Percentiles rank a stretch among this genome's conserved stretches.
Evolutionary conservation across 2,888 invertebrate species (phyloP).

Genomic region (Drosophila lacicola): DNA sequence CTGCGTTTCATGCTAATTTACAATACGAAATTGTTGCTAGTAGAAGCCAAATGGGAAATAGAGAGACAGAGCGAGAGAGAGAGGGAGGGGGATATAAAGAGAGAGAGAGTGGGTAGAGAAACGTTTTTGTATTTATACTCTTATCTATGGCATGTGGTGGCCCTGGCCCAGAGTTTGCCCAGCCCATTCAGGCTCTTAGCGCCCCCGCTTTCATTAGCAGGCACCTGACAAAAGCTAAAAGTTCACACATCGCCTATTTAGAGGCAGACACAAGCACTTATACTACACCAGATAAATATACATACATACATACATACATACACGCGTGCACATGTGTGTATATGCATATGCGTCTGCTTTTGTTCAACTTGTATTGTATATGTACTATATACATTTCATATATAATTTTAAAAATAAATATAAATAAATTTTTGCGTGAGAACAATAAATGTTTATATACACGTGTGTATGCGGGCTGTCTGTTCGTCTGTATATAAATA

Average conservation of each 20-base stretch:
- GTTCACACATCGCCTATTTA: slow-evolving; percentile 71
- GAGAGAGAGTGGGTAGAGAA: slow-evolving; percentile 5
- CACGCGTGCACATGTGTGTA: slow-evolving; percentile 16
- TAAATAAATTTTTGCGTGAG: slow-evolving; percentile 69
- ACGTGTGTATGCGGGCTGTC: slow-evolving; percentile 14
- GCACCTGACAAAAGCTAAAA: slow-evolving; percentile 76
- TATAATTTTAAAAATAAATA: slow-evolving; percentile 74
- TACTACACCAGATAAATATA: slow-evolving; percentile 48
- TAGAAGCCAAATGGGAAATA: slow-evolving; percentile 30
- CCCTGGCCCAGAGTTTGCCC: slow-evolving; percentile 25
- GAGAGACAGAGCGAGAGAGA: neutral
- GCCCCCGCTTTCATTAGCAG: slow-evolving; percentile 65
- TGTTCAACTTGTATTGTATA: slow-evolving; percentile 45
- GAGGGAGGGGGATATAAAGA: neutral
- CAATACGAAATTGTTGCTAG: slow-evolving; percentile 37
- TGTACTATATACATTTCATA: slow-evolving; percentile 53
- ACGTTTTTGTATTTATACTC: slow-evolving; percentile 55
- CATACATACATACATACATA: slow-evolving; percentile 8
- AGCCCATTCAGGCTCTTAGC: slow-evolving; percentile 16
- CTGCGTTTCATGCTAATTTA: slow-evolving; percentile 70
- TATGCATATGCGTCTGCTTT: slow-evolving; percentile 48
- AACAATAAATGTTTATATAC: slow-evolving; percentile 67
- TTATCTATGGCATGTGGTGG: slow-evolving; percentile 60
- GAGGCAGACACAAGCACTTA: slow-evolving; percentile 67
- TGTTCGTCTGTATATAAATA: neutral